Evolutionary conservation across 2,113 vertebrate genomes (phyloP), one percentile per base, ranked within the genome.

Genomic region (Xyrauchen texanus): DNA sequence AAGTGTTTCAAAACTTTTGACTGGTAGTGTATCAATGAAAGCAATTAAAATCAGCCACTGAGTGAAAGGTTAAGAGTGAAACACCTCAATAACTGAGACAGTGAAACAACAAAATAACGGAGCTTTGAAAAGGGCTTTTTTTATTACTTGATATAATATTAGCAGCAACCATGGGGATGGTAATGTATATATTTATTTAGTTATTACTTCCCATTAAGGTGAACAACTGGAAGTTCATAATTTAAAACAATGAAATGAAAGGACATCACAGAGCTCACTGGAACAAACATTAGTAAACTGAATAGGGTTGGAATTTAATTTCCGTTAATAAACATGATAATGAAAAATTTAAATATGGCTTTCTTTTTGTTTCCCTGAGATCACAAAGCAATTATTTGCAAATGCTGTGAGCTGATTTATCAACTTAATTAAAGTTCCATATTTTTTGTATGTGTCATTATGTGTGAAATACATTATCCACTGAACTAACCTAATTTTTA

Each of bases 311-410:
- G 21, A 63, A 53, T 68, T 79, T 67, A 57, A 81, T 82, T 76
- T 81, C 45, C 77, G 46, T 78, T 71, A 66, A 84, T 84, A 74
- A 80, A 73, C 74, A 82, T 64, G 55, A 57, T 83, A 79, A 83
- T 86, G 72, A 83, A 82, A 76, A 85, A 84, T 69, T 60, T 78
- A 75, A 79, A 83, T 81, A 74, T 67, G 62, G 78, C 12, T 77
- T 67, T 82, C 44, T 75, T 72, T 80, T 57, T 67, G 69, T 73
- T 65, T 64, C 42, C 44, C 62, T 76, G 67, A 66, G 68, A 69
- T 76, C 66, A 72, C 76, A 81, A 77, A 83, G 76, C 77, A 84
- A 82, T 87, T 84, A 79, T 84, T 78, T 84, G 81, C 53, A 75
- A 78, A 84, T 72, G 57, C 65, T 34, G 49, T 10, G 21, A 46